Evolutionary conservation across 2,797 vertebrate species (phyloP).

Genomic region (Odontamblyopus lacepedii): DNA sequence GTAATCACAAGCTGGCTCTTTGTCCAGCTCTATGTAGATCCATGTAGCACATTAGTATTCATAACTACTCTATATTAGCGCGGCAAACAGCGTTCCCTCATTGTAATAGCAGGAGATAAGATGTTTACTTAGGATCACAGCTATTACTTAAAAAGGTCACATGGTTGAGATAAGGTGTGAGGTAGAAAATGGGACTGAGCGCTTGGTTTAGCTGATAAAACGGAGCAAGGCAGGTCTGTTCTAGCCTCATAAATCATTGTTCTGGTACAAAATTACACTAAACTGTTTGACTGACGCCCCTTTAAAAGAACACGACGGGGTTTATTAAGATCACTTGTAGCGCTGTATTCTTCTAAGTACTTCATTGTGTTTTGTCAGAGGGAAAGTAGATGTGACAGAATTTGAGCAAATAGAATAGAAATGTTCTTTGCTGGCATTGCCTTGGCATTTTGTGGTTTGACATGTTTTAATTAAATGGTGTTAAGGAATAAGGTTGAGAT

Average conservation of each 20-base stretch:
- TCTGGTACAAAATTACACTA: slow-evolving; percentile 61
- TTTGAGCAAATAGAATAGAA: slow-evolving; percentile 4
- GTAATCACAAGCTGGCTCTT: slow-evolving; percentile 20
- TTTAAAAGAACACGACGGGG: slow-evolving; percentile 34
- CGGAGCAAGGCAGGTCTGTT: slow-evolving; percentile 36
- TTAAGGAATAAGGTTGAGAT: not conserved
- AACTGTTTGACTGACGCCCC: slow-evolving; percentile 33
- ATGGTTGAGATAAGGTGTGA: slow-evolving; percentile 45
- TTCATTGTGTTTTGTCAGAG: slow-evolving; percentile 38
- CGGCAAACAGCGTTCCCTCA: slow-evolving; percentile 41
- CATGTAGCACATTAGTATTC: slow-evolving; percentile 62
- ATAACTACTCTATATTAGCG: slow-evolving; percentile 59
- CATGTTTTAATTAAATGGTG: not conserved
- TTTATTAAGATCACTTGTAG: slow-evolving; percentile 50
- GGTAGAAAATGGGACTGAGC: slow-evolving; percentile 41
- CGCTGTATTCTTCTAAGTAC: slow-evolving; percentile 44
- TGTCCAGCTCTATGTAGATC: slow-evolving; percentile 44
- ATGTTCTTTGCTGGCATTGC: not conserved
- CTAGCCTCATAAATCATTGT: slow-evolving; percentile 64
- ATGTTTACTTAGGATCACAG: slow-evolving; percentile 39
- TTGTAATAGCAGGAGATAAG: slow-evolving; percentile 41
- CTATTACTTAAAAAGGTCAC: slow-evolving; percentile 33
- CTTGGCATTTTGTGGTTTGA: not conserved
- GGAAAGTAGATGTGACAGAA: slow-evolving; percentile 24
- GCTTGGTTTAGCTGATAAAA: slow-evolving; percentile 63